Conservation (phyloP, 1,140 invertebrate species). For the Nymphalis io region DNA sequence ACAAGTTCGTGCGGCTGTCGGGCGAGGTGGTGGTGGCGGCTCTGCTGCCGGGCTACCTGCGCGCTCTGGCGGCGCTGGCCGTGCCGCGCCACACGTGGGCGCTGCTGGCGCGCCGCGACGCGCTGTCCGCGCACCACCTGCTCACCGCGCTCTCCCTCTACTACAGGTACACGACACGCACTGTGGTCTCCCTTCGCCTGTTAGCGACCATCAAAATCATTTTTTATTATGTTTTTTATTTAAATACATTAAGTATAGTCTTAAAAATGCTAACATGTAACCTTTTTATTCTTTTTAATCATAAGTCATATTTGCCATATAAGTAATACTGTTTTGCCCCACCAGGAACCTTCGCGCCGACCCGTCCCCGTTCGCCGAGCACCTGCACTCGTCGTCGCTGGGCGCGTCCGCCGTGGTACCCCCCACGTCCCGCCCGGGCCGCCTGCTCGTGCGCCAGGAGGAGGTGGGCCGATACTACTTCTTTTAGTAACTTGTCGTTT, state of each 20-base stretch:
- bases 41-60: slow-evolving; percentile 92
- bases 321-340: too few relatives aligned
- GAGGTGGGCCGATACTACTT: slow-evolving; percentile 45
- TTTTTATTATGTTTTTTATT: too few relatives aligned
- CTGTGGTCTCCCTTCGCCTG: too few relatives aligned
- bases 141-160: slow-evolving; percentile 92
- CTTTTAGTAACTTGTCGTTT: too few relatives aligned
- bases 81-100: slow-evolving; percentile 92
- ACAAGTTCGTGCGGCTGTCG: slow-evolving; percentile 94
- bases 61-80: slow-evolving; percentile 92
- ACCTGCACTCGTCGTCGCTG: slow-evolving; percentile 58
- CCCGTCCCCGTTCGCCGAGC: slow-evolving; percentile 61
- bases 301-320: too few relatives aligned
- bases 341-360: slow-evolving; percentile 43
- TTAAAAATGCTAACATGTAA: too few relatives aligned
- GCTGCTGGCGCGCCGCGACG: slow-evolving; percentile 88
- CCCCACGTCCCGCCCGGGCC: slow-evolving; percentile 55
- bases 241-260: too few relatives aligned
- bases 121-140: slow-evolving; percentile 80
- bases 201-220: too few relatives aligned
- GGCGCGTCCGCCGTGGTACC: slow-evolving; percentile 63
- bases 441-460: slow-evolving; percentile 66
- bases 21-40: slow-evolving; percentile 93
- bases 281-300: too few relatives aligned
- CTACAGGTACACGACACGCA: slow-evolving; percentile 73